Conservation (phyloP, 2,113 vertebrate species). For the Camelus dromedarius region DNA sequence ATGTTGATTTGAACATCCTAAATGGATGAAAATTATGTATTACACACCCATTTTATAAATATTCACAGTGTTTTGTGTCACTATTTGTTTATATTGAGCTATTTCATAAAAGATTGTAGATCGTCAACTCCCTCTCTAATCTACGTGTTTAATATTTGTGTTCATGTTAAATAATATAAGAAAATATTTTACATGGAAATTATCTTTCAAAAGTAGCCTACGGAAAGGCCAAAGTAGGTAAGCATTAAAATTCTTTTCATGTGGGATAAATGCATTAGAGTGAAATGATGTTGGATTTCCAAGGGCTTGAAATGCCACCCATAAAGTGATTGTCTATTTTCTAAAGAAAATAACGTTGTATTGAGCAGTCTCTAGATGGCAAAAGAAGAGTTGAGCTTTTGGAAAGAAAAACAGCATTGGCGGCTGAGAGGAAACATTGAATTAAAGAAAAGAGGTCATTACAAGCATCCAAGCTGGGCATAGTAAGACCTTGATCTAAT, state of each 20-base stretch:
- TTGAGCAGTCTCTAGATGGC: not conserved
- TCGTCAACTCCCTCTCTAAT: not conserved
- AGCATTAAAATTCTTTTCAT: not conserved
- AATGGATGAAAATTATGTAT: not conserved
- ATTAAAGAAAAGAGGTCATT: not conserved
- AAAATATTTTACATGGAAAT: slow-evolving; percentile 4
- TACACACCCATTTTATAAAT: slow-evolving; percentile 1
- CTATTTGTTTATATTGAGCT: not conserved
- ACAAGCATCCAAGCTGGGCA: not conserved
- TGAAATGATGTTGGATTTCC: not conserved
- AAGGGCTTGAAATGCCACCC: not conserved
- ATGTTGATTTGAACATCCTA: not conserved
- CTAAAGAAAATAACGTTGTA: not conserved
- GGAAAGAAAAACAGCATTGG: not conserved
- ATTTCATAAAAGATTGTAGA: not conserved
- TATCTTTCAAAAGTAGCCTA: not conserved
- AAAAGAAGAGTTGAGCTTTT: not conserved
- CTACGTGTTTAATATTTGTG: not conserved
- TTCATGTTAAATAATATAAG: not conserved
- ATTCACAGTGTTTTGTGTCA: slow-evolving; percentile 1
- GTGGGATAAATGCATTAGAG: not conserved
- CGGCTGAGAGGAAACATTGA: not conserved
- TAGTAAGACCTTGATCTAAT: not conserved
- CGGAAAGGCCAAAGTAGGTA: not conserved
- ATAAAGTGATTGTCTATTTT: not conserved